Percentiles rank a stretch among this genome's conserved stretches.
These are phyloP conservation scores for Elanoides forficatus DNA, from an alignment of 2,113 vertebrate genomes.

Conservation along the genomic window DNA sequence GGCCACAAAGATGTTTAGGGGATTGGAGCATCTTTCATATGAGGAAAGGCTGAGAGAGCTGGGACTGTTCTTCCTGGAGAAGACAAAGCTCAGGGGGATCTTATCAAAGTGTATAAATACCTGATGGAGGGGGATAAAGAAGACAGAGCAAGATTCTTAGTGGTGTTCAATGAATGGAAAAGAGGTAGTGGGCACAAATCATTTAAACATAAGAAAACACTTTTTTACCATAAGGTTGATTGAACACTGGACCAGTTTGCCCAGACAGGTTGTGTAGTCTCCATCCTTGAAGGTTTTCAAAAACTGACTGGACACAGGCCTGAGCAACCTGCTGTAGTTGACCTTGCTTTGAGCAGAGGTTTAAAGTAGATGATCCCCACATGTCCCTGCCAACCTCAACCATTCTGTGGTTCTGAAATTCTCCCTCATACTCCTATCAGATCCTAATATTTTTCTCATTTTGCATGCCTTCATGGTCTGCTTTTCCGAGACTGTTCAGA, in stretches of 20 bases:
- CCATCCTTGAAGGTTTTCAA: background rate
- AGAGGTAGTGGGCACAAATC: background rate
- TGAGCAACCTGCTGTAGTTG: background rate
- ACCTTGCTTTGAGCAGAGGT: background rate
- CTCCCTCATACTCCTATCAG: background rate
- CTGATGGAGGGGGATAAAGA: background rate
- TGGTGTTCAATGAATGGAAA: background rate
- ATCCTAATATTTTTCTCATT: background rate
- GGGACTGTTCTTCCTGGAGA: background rate
- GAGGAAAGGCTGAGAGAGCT: background rate
- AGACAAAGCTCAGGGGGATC: background rate
- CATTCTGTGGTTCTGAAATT: background rate
- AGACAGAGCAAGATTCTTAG: background rate
- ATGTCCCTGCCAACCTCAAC: background rate
- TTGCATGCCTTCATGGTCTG: background rate
- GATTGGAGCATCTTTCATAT: background rate
- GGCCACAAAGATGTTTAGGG: background rate
- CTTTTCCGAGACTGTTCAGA: background rate
- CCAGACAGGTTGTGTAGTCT: background rate
- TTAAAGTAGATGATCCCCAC: background rate
- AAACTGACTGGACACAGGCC: background rate
- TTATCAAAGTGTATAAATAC: background rate
- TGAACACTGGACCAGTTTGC: background rate
- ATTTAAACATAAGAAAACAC: background rate
- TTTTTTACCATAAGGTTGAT: background rate